Base-by-base conservation (phyloP, 2,888 invertebrate genomes). In the Lysandra bellargus region DNA sequence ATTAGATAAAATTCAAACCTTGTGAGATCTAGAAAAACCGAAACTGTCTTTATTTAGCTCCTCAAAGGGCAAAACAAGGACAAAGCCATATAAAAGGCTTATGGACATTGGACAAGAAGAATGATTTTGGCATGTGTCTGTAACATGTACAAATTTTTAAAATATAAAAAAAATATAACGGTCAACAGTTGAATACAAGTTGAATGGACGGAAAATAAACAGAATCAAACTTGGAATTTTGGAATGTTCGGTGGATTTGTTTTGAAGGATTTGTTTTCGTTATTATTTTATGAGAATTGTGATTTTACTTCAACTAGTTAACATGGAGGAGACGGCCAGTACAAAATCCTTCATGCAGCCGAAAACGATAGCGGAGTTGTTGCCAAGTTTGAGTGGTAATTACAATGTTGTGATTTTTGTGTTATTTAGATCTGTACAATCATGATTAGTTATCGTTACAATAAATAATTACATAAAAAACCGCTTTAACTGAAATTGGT, bases 351-450 rank as follows among this genome's bases (percentile, higher is more conserved):
- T 81, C 9, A 76, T 80, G 57, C 84, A 83, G 82, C 87, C 93
- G n/a, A 90, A 85, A 83, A 86, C 90, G 6, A 85, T 93, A 81
- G 88, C 90, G 9, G 92, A 93, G 84, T 83, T 92, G 80, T 83
- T 93, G 79, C 91, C 92, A 17, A 86, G 83, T 75, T 84, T 93
- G 53, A 86, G 86, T 78, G 88, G 92, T 92, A 83, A 83, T 87
- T 83, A 53, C 30, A 64, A 23, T 75, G 17, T 64, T 40, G 30
- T 64, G 60, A 64, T 77, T 78, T 60, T 44, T 53, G 23, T 78
- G 64, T 79, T 78, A 14, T 73, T 78, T 78, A 78, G 49, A 69
- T 78, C 9, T 2, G 72, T 44, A 53, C 78, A 76, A 57, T 14
- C 37, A 60, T 57, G 72, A 12, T 49, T 49, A 23, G 30, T 5